These are phyloP conservation scores for Drosophila kikkawai DNA, from an alignment of 1,140 invertebrate genomes.

Conservation along the genomic window DNA sequence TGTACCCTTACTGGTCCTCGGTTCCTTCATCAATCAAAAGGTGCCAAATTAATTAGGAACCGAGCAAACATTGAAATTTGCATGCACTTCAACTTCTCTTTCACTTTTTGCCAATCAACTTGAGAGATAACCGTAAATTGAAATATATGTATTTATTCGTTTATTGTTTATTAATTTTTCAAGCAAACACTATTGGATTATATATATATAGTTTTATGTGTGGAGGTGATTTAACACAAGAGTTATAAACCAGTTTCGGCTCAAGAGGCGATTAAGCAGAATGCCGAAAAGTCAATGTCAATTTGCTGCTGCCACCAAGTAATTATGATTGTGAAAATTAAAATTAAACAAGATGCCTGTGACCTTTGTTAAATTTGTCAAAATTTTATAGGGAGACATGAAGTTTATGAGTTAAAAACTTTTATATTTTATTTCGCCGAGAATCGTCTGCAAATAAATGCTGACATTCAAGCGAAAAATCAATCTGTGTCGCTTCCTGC, in stretches of 20 bases:
- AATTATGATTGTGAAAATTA: conserved; percentile 4
- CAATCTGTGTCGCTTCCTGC: conserved; percentile 34
- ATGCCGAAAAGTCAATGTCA: conserved; percentile 52
- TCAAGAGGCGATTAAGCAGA: conserved; percentile 21
- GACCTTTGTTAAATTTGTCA: conserved; percentile 8
- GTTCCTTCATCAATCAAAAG: conserved; percentile 48
- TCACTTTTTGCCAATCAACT: conserved; percentile 17
- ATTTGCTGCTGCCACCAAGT: conserved; percentile 21
- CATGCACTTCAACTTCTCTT: conserved; percentile 25
- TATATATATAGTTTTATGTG: conserved; percentile 5
- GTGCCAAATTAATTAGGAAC: conserved; percentile 70
- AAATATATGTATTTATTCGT: conserved; percentile 27
- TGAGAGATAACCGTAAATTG: conserved; percentile 36
- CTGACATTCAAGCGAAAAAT: conserved; percentile 13
- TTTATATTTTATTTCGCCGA: conserved; percentile 8
- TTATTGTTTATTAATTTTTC: conserved; percentile 43
- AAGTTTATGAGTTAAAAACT: conserved; percentile 1
- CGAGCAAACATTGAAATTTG: conserved; percentile 41
- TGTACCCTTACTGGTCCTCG: conserved; percentile 23
- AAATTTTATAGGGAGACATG: background rate
- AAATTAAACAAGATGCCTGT: conserved; percentile 7
- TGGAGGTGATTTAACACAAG: conserved; percentile 21
- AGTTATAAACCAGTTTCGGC: conserved; percentile 44
- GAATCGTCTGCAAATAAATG: background rate
- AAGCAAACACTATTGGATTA: conserved; percentile 29